phyloP scores from a whole-genome alignment of 1,140 invertebrate species.

The Drosophila orosa region DNA sequence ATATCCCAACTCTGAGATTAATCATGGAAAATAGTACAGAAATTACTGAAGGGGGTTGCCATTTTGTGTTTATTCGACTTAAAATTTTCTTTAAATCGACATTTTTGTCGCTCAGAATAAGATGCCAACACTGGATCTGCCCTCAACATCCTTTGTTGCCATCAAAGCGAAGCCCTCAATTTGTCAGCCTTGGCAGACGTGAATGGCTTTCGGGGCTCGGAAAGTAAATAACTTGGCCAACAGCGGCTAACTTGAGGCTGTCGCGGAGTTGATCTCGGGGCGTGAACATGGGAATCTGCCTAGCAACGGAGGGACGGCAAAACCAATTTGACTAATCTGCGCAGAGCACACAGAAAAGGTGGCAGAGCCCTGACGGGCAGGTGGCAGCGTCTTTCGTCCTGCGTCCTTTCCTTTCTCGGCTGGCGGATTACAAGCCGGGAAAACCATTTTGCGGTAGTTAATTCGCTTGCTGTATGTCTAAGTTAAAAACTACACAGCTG shows the following conservation, averaged over 20 bases:
- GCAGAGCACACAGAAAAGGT: slow-evolving; percentile 17
- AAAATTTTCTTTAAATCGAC: not conserved
- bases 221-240: slow-evolving; percentile 51
- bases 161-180: slow-evolving; percentile 31
- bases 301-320: slow-evolving; percentile 9
- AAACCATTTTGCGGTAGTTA: slow-evolving; percentile 40
- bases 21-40: not conserved
- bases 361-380: not conserved
- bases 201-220: slow-evolving; percentile 14
- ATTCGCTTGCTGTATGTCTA: slow-evolving; percentile 25
- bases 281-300: not conserved
- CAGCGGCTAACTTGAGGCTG: slow-evolving; percentile 34
- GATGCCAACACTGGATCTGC: not conserved
- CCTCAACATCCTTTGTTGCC: slow-evolving; percentile 10
- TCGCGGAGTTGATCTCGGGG: slow-evolving; percentile 16
- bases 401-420: slow-evolving; percentile 6
- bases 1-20: not conserved
- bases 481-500: slow-evolving; percentile 33
- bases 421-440: slow-evolving; percentile 26
- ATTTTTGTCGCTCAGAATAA: slow-evolving; percentile 3
- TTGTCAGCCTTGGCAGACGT: slow-evolving; percentile 34
- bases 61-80: not conserved
- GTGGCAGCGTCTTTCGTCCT: slow-evolving; percentile 23
- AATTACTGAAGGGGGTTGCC: not conserved
- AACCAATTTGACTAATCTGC: slow-evolving; percentile 73